Evolutionary conservation across 2,888 invertebrate species (phyloP), one percentile per base, ranked within the genome.

Genomic region (Apoderus coryli): DNA sequence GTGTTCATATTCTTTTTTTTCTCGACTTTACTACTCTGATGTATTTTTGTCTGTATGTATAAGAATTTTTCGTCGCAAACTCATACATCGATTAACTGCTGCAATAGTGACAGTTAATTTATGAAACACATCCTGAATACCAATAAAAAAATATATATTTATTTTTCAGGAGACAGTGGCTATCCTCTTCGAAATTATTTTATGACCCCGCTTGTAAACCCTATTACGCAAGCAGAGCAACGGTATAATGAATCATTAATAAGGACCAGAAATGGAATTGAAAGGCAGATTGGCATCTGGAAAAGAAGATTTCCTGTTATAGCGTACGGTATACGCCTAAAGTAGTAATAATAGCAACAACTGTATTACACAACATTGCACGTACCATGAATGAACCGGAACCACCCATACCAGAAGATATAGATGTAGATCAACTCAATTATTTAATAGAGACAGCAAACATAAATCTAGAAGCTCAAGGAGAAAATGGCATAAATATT

Each of bases 231-330:
- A 14, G 41, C 31, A 7, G 37, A 45, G 32, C 15, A 32, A 13
- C 31, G 39, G 4, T 47, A 33, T 29, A 46, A 46, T 32, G 44
- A 44, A 33, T 31, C 39, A 2, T 41, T 37, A 14, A 42, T 43
- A 14, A 28, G 38, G 25, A 43, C 40, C 11, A 14, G 39, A 26
- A 37, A 42, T 27, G 14, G 25, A 3, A 31, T 44, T 10, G 41
- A 44, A 31, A 32, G 36, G 16, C 10, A 6, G 7, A 27, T 43
- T 34, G 40, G 41, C 2, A 26, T 39, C 9, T 44, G 41, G 41
- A 42, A 44, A 33, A 12, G 36, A 23, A 22, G 42, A 16, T 44
- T 44, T 37, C 41, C 40, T 7, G 33, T 37, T 11, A 24, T 41
- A 13, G 30, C 40, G 4, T 34, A 37, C 30, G 41, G 40, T 12